phyloP scores from a whole-genome alignment of 2,113 vertebrate genomes.

The Ariopsis seemanni region DNA sequence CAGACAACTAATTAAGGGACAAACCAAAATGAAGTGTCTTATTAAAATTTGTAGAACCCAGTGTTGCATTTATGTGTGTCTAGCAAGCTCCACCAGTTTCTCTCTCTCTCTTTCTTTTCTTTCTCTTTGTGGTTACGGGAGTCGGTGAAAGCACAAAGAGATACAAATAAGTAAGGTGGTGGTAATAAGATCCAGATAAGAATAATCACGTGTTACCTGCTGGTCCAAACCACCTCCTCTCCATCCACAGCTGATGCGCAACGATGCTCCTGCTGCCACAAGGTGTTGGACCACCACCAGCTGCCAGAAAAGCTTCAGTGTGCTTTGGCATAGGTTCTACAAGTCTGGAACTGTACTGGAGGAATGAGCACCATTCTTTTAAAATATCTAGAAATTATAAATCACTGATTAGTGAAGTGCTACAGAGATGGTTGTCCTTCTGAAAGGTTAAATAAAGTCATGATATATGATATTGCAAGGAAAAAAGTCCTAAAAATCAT shows the following conservation, averaged over 20 bases:
- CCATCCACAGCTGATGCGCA: too few relatives aligned
- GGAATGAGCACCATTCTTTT: not conserved
- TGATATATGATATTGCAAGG: not conserved
- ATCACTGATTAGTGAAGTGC: not conserved
- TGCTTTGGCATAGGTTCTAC: not conserved
- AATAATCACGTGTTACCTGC: too few relatives aligned
- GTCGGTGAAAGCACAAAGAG: too few relatives aligned
- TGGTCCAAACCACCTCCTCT: constrained; percentile 18
- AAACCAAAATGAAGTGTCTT: not conserved
- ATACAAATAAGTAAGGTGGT: too few relatives aligned
- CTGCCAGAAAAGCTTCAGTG: not conserved
- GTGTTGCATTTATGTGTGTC: too few relatives aligned
- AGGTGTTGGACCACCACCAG: not conserved
- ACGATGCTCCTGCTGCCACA: too few relatives aligned
- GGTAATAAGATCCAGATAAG: too few relatives aligned
- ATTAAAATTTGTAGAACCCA: not conserved
- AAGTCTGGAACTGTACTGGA: not conserved
- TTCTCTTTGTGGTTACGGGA: too few relatives aligned
- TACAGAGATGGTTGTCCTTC: not conserved
- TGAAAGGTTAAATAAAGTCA: not conserved
- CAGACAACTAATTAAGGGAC: not conserved
- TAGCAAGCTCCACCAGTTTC: too few relatives aligned
- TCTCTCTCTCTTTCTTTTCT: too few relatives aligned
- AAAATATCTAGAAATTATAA: not conserved
- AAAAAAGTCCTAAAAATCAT: not conserved